These are phyloP conservation scores for Ashinkailepas kermadecensis DNA, from an alignment of 2,888 invertebrate genomes.

Conservation along the genomic window DNA sequence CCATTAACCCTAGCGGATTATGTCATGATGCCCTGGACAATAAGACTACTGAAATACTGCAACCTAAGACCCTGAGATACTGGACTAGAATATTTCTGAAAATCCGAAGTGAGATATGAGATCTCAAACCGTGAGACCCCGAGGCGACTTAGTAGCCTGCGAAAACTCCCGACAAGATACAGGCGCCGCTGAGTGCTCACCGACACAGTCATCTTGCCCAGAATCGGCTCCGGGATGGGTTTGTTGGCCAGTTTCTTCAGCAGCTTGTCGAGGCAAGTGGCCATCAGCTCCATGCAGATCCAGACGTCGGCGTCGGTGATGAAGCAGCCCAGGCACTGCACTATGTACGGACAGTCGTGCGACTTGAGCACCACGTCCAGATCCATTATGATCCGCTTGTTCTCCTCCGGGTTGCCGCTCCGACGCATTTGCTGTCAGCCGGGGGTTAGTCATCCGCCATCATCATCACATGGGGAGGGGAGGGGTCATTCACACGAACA, in stretches of 20 bases:
- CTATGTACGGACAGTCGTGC: constrained; percentile 93
- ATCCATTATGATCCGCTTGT: constrained; percentile 97
- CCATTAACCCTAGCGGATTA: too few species aligned
- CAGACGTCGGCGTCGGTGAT: constrained; percentile 96
- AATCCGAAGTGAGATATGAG: too few species aligned
- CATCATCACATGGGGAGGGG: too few species aligned
- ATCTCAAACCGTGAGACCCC: too few species aligned
- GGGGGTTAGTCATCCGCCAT: too few species aligned
- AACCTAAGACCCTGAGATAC: too few species aligned
- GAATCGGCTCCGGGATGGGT: constrained; percentile 90
- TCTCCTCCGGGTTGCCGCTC: constrained; percentile 93
- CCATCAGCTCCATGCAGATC: constrained; percentile 99
- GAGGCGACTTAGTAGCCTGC: too few species aligned
- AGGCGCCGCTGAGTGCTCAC: constrained; percentile 51
- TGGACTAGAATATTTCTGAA: too few species aligned
- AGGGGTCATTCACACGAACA: too few species aligned
- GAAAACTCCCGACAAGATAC: not conserved
- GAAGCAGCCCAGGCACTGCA: constrained; percentile 94
- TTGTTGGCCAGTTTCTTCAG: constrained; percentile 65
- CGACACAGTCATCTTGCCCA: constrained; percentile 94
- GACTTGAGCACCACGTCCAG: constrained; percentile 96
- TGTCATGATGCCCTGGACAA: too few species aligned
- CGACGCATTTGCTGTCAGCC: constrained; percentile 80
- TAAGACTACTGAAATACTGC: too few species aligned
- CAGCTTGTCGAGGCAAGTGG: constrained; percentile 95